Conservation (phyloP, 2,888 invertebrate species). For the Cenopis cana region DNA sequence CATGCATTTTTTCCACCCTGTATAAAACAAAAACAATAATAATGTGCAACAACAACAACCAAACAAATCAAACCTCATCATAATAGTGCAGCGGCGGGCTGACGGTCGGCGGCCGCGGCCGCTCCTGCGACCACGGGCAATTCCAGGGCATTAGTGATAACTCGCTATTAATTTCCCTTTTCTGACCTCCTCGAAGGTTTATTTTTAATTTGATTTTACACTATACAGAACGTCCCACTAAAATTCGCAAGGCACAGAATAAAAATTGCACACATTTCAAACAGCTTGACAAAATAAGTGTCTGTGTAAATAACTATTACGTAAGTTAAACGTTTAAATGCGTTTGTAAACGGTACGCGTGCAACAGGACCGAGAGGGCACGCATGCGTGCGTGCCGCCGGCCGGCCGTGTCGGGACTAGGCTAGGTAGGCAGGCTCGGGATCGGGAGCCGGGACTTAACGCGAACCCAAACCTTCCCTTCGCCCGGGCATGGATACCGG, state of each 20-base stretch:
- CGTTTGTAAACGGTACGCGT: constrained; percentile 53
- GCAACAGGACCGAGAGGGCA: constrained; percentile 63
- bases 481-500: constrained; percentile 49
- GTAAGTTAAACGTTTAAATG: constrained; percentile 24
- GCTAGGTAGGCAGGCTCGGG: constrained; percentile 49
- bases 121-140: constrained; percentile 79
- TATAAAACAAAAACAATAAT: background rate
- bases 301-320: constrained; percentile 14
- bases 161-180: constrained; percentile 51
- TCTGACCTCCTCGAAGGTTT: constrained; percentile 56
- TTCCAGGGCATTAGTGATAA: constrained; percentile 72
- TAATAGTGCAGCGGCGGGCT: constrained; percentile 68
- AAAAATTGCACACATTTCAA: constrained; percentile 4
- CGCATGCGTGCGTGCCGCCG: constrained; percentile 70
- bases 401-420: constrained; percentile 72
- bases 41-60: constrained; percentile 15
- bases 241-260: constrained; percentile 7
- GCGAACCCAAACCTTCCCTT: constrained; percentile 52
- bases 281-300: constrained; percentile 3
- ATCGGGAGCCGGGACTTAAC: constrained; percentile 52
- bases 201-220: constrained; percentile 32
- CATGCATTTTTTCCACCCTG: too few relatives aligned
- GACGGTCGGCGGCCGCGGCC: constrained; percentile 67
- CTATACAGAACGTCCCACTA: constrained; percentile 5
- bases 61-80: constrained; percentile 68